These are phyloP conservation scores for Lytechinus pictus DNA, from an alignment of 35 echinoderm and acorn worm genomes.

Conservation along the genomic window DNA sequence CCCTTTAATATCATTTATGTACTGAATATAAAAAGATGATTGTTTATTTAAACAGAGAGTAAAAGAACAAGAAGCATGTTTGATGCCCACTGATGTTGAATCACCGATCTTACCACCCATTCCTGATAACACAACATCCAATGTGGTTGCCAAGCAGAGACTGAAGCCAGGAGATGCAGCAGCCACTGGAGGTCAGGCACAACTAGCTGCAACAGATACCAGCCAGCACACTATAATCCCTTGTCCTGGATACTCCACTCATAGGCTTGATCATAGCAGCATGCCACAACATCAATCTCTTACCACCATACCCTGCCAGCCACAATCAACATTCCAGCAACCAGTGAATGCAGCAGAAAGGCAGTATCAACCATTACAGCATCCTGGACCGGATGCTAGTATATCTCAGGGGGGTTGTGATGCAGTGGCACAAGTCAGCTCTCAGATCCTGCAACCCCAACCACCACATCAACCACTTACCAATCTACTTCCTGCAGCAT, in stretches of 20 bases:
- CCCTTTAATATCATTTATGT: too few species aligned
- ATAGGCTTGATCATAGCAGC: neutral
- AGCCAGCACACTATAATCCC: neutral
- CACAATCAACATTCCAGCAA: neutral
- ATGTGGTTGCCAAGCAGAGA: neutral
- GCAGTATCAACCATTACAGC: neutral
- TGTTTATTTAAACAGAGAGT: neutral
- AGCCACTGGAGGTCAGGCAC: neutral
- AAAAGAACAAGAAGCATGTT: constrained; percentile 32
- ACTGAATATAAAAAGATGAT: neutral
- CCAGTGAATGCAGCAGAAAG: neutral
- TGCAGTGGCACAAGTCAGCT: neutral
- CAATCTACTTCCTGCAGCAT: neutral
- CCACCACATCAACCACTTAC: neutral
- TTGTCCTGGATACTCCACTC: neutral
- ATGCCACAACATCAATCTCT: neutral
- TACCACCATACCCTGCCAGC: too few species aligned
- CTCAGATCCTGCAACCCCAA: neutral
- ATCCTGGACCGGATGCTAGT: neutral
- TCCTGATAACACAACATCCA: neutral
- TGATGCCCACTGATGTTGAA: neutral
- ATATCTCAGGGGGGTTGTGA: neutral
- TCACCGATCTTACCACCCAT: neutral
- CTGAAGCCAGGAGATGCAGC: neutral
- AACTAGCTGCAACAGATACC: neutral